Evolutionary conservation across 2,113 vertebrate genomes (phyloP), one percentile per base, ranked within the genome.

Genomic region (Tachysurus fulvidraco): DNA sequence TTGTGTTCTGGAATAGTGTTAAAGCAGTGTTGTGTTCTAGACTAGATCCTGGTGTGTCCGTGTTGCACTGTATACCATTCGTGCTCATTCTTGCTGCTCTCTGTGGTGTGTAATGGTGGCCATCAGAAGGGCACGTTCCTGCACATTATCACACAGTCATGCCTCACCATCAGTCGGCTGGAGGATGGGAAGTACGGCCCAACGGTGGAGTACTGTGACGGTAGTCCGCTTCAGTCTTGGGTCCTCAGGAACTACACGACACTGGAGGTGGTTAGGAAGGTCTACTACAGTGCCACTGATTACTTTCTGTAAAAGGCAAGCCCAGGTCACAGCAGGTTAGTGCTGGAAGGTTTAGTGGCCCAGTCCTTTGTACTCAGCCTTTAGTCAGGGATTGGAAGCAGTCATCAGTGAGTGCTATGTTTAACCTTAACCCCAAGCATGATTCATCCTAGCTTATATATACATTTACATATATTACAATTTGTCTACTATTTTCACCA

Each of bases 131-230:
- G 91, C 89, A 96, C 96, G 0, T 96, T 99, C 91, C 95, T 97
- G 87, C 97, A 99, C 90, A 91, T 97, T 92, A 96, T 95, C 95
- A 99, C 96, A 55, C 97, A 98, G 91, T 96, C 96, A 77, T 99
- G 98, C 95, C 96, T 99, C 94, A 98, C 97, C 84, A 92, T 98
- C 92, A 94, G 95, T 93, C 95, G 94, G 88, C 91, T 96, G 90
- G 95, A 95, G 89, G 96, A 97, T 57, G 97, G 96, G 90, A 95
- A 93, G 46, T 95, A 88, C 0, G 96, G 96, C 55, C 97, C 96
- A 88, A 96, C 96, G 0, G 96, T 97, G 96, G 96, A 99, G 95
- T 92, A 93, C 79, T 99, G 98, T 93, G 91, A 95, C 57, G 93
- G 95, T 89, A 96, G 94, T 87, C 90, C 94, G 64, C 55, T 93